These are phyloP conservation scores for Caenorhabditis wallacei DNA, from an alignment of 2,888 invertebrate species.

Conservation along the genomic window DNA sequence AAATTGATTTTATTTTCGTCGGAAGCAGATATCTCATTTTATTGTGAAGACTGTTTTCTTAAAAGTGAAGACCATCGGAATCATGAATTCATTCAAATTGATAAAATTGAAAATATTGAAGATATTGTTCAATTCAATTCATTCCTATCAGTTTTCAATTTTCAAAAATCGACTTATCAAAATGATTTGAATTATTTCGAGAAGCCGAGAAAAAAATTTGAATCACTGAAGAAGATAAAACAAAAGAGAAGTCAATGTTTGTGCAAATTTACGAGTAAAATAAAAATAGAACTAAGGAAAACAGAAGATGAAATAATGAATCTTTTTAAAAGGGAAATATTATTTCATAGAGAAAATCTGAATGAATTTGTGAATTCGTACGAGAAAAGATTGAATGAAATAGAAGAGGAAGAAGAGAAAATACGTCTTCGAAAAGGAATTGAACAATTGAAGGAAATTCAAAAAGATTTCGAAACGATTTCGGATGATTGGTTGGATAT, in stretches of 20 bases:
- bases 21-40: not conserved
- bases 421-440: not conserved
- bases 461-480: not conserved
- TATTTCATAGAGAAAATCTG: conserved; percentile 4
- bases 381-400: not conserved
- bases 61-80: not conserved
- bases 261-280: not conserved
- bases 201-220: not conserved
- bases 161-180: not conserved
- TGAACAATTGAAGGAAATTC: not conserved
- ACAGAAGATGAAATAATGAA: not conserved
- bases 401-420: not conserved
- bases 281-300: not conserved
- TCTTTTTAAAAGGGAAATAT: not conserved
- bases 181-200: not conserved
- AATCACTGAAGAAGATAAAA: not conserved
- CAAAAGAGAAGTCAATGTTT: not conserved
- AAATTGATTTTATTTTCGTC: not conserved
- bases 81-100: conserved; percentile 9
- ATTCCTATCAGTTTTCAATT: not conserved
- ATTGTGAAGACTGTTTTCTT: not conserved
- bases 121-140: not conserved
- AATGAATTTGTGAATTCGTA: not conserved
- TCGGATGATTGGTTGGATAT: not conserved
- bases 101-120: not conserved